phyloP scores from a whole-genome alignment of 2,888 invertebrate species.

The Trichogramma dendrolimi region DNA sequence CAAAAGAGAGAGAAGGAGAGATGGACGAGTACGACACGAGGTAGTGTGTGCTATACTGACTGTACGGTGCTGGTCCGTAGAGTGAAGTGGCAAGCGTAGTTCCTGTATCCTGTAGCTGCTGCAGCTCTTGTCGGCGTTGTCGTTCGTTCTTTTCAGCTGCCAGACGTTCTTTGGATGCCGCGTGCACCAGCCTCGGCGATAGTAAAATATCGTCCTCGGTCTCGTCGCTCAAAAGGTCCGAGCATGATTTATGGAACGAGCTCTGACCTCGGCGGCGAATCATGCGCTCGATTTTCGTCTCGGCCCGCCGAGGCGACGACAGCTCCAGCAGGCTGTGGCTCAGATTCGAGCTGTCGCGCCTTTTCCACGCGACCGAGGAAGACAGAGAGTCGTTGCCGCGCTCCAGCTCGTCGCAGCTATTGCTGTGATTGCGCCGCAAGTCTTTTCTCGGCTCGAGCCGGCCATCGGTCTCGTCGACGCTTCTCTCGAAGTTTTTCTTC shows the following conservation, averaged over 20 bases:
- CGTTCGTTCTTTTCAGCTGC: slow-evolving; percentile 9
- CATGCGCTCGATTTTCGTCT: slow-evolving; percentile 21
- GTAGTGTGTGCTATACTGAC: slow-evolving; percentile 58
- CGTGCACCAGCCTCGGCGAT: slow-evolving; percentile 41
- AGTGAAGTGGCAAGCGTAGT: slow-evolving; percentile 64
- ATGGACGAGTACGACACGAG: not conserved
- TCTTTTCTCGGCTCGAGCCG: not conserved
- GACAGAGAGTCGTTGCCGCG: slow-evolving; percentile 6
- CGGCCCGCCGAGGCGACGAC: slow-evolving; percentile 19
- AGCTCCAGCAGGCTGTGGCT: slow-evolving; percentile 35
- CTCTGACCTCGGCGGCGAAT: slow-evolving; percentile 16
- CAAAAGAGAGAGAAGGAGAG: slow-evolving; percentile 14
- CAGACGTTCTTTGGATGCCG: slow-evolving; percentile 1
- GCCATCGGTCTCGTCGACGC: not conserved
- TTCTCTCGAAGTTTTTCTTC: not conserved
- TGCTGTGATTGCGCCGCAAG: slow-evolving; percentile 8
- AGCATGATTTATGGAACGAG: slow-evolving; percentile 34
- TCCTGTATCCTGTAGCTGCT: slow-evolving; percentile 43
- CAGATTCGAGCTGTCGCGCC: slow-evolving; percentile 16
- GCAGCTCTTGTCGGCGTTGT: slow-evolving; percentile 34
- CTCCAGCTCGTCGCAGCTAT: slow-evolving; percentile 34
- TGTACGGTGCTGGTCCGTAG: slow-evolving; percentile 72
- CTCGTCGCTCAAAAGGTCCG: slow-evolving; percentile 29
- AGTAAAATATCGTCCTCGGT: slow-evolving; percentile 25
- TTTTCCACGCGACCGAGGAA: too few species aligned